A percentile compares a stretch with the other conserved stretches of the same genome.
Conservation (phyloP, 1,140 invertebrate species). For the Pseudomyrmex cubaensis region DNA sequence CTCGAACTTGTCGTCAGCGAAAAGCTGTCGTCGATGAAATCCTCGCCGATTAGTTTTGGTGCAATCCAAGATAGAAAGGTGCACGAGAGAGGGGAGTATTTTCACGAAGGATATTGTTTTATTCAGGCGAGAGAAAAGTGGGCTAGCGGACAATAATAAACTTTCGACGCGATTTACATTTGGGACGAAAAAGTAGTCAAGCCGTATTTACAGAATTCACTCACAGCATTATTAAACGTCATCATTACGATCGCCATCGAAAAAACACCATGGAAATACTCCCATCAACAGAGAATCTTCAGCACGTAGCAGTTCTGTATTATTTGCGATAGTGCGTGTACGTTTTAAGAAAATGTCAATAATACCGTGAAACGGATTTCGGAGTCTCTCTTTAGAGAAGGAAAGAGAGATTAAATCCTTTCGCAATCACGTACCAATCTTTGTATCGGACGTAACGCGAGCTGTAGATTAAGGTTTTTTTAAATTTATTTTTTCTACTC, state of each 20-base stretch:
- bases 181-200: slow-evolving; percentile 18
- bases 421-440: not conserved
- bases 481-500: too few relatives aligned
- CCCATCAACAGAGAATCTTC: slow-evolving; percentile 33
- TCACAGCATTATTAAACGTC: not conserved
- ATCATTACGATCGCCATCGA: slow-evolving; percentile 34
- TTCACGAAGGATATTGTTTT: slow-evolving; percentile 40
- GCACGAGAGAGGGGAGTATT: slow-evolving; percentile 56
- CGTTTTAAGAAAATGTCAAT: slow-evolving; percentile 6
- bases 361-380: slow-evolving; percentile 5
- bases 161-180: slow-evolving; percentile 46
- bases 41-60: too few relatives aligned
- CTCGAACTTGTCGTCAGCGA: too few relatives aligned
- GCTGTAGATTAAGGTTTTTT: not conserved
- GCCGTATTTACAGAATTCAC: slow-evolving; percentile 41
- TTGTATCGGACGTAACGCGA: not conserved
- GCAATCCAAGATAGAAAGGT: too few relatives aligned
- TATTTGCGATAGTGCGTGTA: slow-evolving; percentile 25
- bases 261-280: slow-evolving; percentile 50
- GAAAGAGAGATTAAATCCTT: not conserved
- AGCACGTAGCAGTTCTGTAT: slow-evolving; percentile 10
- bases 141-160: slow-evolving; percentile 68
- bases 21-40: too few relatives aligned
- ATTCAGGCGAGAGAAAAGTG: slow-evolving; percentile 27
- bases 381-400: not conserved